Percentiles rank a stretch among this genome's conserved stretches.
Evolutionary conservation across 1,140 invertebrate species (phyloP).

Genomic region (Drosophila nasuta): DNA sequence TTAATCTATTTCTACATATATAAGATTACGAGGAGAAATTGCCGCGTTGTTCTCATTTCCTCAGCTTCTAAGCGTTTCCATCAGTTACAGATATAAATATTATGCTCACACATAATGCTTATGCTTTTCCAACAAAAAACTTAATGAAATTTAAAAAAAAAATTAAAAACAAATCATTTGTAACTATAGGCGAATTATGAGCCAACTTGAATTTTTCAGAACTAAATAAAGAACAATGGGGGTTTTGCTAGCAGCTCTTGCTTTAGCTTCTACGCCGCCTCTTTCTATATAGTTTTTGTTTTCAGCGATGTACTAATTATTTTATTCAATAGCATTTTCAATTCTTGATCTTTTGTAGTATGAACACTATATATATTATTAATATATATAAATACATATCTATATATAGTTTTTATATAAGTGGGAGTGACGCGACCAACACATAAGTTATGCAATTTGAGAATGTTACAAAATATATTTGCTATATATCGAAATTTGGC

Average conservation of each 20-base stretch:
- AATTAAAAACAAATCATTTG: constrained; percentile 10
- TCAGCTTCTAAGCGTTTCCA: constrained; percentile 38
- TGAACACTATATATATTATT: constrained; percentile 12
- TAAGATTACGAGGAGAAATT: constrained; percentile 27
- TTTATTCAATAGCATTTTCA: constrained; percentile 40
- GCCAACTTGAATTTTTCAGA: constrained; percentile 1
- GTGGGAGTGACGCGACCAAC: constrained; percentile 5
- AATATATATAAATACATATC: constrained; percentile 6
- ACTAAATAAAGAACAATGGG: constrained; percentile 10
- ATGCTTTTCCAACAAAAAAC: constrained; percentile 45
- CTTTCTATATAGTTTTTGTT: constrained; percentile 1
- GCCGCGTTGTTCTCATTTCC: constrained; percentile 3
- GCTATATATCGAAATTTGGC: constrained; percentile 40
- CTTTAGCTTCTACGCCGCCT: background rate
- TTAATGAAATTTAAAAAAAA: constrained; percentile 48
- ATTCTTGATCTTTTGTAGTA: constrained; percentile 30
- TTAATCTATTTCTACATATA: constrained; percentile 38
- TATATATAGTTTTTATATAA: background rate
- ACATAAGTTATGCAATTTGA: constrained; percentile 21
- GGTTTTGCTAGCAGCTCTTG: background rate
- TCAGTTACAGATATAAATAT: constrained; percentile 21
- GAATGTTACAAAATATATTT: constrained; percentile 47
- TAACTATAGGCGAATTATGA: constrained; percentile 12
- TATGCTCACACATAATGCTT: constrained; percentile 17
- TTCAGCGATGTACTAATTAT: constrained; percentile 37